Conservation (phyloP, 2,888 invertebrate genomes). For the Acanthoscelides obtectus region DNA sequence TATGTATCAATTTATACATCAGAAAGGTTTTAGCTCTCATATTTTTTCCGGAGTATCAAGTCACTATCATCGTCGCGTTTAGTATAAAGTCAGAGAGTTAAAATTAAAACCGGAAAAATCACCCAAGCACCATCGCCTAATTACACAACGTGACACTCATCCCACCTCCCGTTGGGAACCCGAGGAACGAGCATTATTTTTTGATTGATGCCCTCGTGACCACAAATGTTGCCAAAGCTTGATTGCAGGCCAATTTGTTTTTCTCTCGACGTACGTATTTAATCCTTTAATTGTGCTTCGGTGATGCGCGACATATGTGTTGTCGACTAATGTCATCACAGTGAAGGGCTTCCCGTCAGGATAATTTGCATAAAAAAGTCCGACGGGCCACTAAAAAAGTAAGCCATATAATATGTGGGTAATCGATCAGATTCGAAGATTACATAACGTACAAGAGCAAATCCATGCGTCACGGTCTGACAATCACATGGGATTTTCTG, state of each 20-base stretch:
- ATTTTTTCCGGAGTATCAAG: too few species aligned
- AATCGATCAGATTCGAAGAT: too few species aligned
- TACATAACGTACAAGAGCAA: too few species aligned
- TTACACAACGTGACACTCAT: neutral
- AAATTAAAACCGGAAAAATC: neutral
- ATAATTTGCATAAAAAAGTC: constrained; percentile 22
- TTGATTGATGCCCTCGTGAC: constrained; percentile 12
- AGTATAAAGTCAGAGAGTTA: too few species aligned
- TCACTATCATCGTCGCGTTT: too few species aligned
- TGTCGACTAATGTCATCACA: neutral
- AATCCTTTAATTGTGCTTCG: constrained; percentile 34
- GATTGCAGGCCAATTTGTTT: constrained; percentile 40
- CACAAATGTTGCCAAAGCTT: constrained; percentile 37
- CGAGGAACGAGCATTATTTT: constrained; percentile 5
- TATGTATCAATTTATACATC: too few species aligned
- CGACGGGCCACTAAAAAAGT: neutral
- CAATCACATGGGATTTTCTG: too few species aligned
- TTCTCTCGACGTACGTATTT: constrained; percentile 39
- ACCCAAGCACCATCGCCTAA: neutral
- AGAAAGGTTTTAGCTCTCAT: too few species aligned
- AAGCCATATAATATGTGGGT: too few species aligned
- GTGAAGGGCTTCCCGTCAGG: too few species aligned
- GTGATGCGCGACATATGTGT: constrained; percentile 9
- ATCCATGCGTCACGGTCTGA: too few species aligned
- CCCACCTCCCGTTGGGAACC: neutral